Evolutionary conservation across 2,888 invertebrate species (phyloP).

Genomic region (Periphyllus acericola): DNA sequence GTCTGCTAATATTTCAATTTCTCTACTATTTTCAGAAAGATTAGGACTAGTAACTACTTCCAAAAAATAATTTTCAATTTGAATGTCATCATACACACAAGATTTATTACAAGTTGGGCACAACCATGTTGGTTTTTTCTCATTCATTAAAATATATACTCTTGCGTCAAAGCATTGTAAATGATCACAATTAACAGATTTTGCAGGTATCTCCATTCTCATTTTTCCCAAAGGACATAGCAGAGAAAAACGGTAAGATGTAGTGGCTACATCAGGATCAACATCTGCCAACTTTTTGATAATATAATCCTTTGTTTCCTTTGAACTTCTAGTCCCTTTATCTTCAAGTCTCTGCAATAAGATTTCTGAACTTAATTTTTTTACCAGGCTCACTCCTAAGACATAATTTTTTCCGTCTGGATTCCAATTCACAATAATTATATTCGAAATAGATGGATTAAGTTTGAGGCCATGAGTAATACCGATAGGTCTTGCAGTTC

Average conservation of each 20-base stretch:
- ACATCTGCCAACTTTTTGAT: slow-evolving; percentile 75
- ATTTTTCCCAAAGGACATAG: slow-evolving; percentile 94
- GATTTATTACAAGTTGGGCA: slow-evolving; percentile 97
- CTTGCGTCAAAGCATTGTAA: slow-evolving; percentile 98
- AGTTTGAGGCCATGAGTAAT: slow-evolving; percentile 88
- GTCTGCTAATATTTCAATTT: slow-evolving; percentile 85
- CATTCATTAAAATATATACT: slow-evolving; percentile 97
- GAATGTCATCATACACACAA: slow-evolving; percentile 88
- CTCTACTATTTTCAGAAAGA: slow-evolving; percentile 77
- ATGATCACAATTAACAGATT: slow-evolving; percentile 92
- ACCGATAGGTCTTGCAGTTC: slow-evolving; percentile 87
- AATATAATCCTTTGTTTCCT: slow-evolving; percentile 67
- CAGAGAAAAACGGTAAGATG: slow-evolving; percentile 90
- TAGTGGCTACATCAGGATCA: slow-evolving; percentile 95
- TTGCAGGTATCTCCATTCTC: slow-evolving; percentile 89
- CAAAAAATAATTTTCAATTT: slow-evolving; percentile 95
- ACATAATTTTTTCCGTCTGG: slow-evolving; percentile 86
- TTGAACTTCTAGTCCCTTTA: slow-evolving; percentile 87
- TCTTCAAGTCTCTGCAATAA: slow-evolving; percentile 83
- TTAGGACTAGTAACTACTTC: slow-evolving; percentile 80
- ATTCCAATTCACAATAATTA: slow-evolving; percentile 89
- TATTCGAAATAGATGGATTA: slow-evolving; percentile 86
- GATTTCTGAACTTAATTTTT: slow-evolving; percentile 85
- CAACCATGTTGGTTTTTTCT: slow-evolving; percentile 96
- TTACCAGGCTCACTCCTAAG: slow-evolving; percentile 86